Percentiles rank a stretch among this genome's conserved stretches.
These are phyloP conservation scores for Pterostichus niger DNA, from an alignment of 2,888 invertebrate species.

Conservation along the genomic window DNA sequence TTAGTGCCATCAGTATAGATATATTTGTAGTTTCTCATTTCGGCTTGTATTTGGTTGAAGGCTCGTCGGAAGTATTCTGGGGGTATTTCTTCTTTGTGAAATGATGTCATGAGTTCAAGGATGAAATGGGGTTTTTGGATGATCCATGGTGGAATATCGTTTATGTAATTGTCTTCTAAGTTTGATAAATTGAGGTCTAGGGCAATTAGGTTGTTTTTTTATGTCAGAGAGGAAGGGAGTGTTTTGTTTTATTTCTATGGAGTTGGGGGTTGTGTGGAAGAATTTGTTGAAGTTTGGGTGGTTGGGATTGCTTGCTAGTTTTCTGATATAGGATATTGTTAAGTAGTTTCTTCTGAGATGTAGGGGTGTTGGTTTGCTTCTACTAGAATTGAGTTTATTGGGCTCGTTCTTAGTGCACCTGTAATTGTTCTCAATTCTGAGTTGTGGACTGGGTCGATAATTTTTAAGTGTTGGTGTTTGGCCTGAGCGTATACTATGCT, in stretches of 20 bases:
- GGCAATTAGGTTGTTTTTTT: not conserved
- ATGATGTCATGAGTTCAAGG: not conserved
- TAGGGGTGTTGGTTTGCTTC: not conserved
- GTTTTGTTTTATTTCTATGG: not conserved
- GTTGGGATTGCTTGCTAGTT: not conserved
- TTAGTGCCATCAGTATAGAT: too few species aligned
- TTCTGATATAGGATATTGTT: not conserved
- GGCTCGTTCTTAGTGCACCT: constrained; percentile 35
- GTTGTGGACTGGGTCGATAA: not conserved
- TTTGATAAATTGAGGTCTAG: not conserved
- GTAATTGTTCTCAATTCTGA: not conserved
- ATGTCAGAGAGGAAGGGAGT: not conserved
- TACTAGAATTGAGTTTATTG: not conserved
- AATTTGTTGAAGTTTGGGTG: not conserved
- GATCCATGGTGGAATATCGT: not conserved
- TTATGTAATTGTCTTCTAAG: not conserved
- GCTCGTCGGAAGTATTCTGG: not conserved
- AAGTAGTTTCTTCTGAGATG: not conserved
- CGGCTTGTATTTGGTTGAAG: too few species aligned
- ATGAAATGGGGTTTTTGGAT: not conserved
- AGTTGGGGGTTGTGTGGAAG: not conserved
- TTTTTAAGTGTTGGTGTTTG: not conserved
- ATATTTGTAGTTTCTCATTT: too few species aligned
- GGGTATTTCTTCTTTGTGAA: not conserved
- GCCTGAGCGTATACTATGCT: constrained; percentile 6